Evolutionary conservation across 2,113 vertebrate species (phyloP).

Genomic region (Corythaeola cristata): DNA sequence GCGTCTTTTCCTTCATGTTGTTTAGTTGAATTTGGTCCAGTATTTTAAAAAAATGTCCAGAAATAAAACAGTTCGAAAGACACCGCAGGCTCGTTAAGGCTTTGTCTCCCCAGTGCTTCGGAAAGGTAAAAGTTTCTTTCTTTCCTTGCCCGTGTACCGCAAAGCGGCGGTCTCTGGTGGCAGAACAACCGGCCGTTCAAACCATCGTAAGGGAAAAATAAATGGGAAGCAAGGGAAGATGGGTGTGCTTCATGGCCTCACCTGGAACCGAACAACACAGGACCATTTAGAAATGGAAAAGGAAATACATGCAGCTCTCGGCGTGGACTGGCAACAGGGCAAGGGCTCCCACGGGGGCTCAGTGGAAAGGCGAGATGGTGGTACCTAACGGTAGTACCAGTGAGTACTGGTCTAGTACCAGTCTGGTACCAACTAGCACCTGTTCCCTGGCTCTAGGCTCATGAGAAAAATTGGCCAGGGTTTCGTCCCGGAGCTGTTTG

Average conservation of each 20-base stretch:
- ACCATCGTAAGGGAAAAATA: slow-evolving; percentile 18
- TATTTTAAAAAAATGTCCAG: slow-evolving; percentile 68
- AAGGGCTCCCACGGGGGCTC: background rate
- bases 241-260: slow-evolving; percentile 63
- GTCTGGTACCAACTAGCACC: no score
- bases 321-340: no score
- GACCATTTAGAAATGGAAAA: background rate
- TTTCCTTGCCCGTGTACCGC: slow-evolving; percentile 44
- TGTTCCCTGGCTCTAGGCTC: background rate
- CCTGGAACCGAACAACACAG: slow-evolving; percentile 49
- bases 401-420: no score
- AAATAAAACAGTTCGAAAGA: slow-evolving; percentile 78
- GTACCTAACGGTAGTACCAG: background rate
- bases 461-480: background rate
- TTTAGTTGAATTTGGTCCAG: slow-evolving; percentile 71
- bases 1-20: slow-evolving; percentile 49
- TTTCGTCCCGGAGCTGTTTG: background rate
- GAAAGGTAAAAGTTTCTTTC: slow-evolving; percentile 50
- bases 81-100: slow-evolving; percentile 87
- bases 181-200: slow-evolving; percentile 61
- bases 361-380: background rate
- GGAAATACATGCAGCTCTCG: background rate
- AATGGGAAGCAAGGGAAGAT: slow-evolving; percentile 79
- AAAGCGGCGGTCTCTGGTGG: slow-evolving; percentile 63
- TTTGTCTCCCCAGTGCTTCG: slow-evolving; percentile 78